Evolutionary conservation across 2,797 vertebrate genomes (phyloP), one percentile per base, ranked within the genome.

Genomic region (Pagetopsis macropterus): DNA sequence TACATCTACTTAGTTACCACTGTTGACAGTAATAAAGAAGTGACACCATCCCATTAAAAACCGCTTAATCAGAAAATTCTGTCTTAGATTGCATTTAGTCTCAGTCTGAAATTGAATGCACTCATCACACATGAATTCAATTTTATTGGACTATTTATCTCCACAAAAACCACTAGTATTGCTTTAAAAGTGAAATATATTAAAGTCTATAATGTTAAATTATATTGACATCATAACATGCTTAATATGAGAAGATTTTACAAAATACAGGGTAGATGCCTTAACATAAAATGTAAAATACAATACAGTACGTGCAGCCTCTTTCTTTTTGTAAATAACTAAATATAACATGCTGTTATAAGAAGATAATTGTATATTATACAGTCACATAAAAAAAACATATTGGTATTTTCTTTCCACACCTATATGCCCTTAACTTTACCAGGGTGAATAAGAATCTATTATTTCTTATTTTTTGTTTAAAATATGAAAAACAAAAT

Each of bases 171-270:
- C 40, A 71, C 41, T 44, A 46, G 5, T 50, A 21, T 73, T 55
- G 54, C 37, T 59, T 55, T 72, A 10, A 64, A 69, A 58, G 33
- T 49, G 60, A 85, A 93, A 94, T 94, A 95, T 95, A 94, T 95
- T 94, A 94, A 80, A 92, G 87, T 91, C 51, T 91, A 83, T 88
- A 67, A 55, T 66, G 63, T 88, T 92, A 93, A 93, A 93, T 93
- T 89, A 92, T 84, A 88, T 74, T 62, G 85, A 89, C 48, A 81
- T 86, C 70, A 84, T 66, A 56, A 66, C 76, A 86, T 66, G 58
- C 56, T 72, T 68, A 80, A 79, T 63, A 84, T 80, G 52, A 78
- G 58, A 68, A 83, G 44, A 76, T 75, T 83, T 69, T 66, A 86
- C 72, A 82, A 82, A 89, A 82, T 54, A 79, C 63, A 85, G 17